A percentile compares a stretch with the other conserved stretches of the same genome.
phyloP scores from a whole-genome alignment of 2,888 invertebrate species.

The Drosophila paracracens region DNA sequence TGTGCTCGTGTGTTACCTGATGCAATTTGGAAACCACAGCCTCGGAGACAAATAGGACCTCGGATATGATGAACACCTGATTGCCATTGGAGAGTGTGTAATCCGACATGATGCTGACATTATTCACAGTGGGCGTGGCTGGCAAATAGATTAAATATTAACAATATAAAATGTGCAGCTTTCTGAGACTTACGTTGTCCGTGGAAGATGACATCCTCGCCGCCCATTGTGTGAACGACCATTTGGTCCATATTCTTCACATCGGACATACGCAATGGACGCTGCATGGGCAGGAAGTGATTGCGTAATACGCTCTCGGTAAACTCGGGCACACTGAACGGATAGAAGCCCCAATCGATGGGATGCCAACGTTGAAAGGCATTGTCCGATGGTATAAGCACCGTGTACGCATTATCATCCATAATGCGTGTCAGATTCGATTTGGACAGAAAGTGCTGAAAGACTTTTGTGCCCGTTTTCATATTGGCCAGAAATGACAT shows the following conservation, averaged over 20 bases:
- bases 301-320: constrained; percentile 88
- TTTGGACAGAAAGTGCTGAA: constrained; percentile 88
- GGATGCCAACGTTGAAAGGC: constrained; percentile 90
- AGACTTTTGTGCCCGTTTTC: constrained; percentile 88
- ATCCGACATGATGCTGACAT: constrained; percentile 87
- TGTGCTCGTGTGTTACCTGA: constrained; percentile 84
- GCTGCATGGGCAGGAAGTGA: constrained; percentile 87
- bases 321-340: constrained; percentile 88
- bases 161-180: not conserved
- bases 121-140: constrained; percentile 87
- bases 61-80: constrained; percentile 87
- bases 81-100: constrained; percentile 88
- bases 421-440: constrained; percentile 87
- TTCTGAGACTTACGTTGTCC: constrained; percentile 86
- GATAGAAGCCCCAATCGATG: constrained; percentile 90
- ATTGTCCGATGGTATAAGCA: constrained; percentile 88
- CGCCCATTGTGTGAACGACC: constrained; percentile 87
- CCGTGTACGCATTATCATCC: constrained; percentile 87
- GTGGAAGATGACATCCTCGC: constrained; percentile 86
- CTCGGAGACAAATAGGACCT: constrained; percentile 88
- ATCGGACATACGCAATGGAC: constrained; percentile 86
- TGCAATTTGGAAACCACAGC: constrained; percentile 87
- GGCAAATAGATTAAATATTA: constrained; percentile 28
- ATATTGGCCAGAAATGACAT: constrained; percentile 87
- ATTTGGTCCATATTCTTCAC: constrained; percentile 86